Evolutionary conservation across 2,113 vertebrate species (phyloP), one percentile per base, ranked within the genome.

Genomic region (Excalfactoria chinensis): DNA sequence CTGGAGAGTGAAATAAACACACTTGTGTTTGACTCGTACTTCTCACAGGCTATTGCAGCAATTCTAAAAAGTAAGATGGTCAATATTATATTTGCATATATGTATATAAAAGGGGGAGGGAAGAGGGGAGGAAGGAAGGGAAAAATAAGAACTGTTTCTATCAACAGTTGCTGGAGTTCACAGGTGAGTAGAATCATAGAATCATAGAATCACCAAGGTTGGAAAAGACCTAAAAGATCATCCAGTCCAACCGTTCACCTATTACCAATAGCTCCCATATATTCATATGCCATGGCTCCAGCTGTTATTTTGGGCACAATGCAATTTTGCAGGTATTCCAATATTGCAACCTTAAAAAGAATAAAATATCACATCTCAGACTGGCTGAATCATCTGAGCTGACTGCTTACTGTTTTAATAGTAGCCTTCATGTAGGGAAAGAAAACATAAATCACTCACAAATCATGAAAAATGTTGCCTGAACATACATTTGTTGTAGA

Each of bases 311-410:
- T 44, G 59, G 28, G 28, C 20, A 58, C 40, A 64, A 11, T 58
- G 17, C 43, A 58, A 8, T 44, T 64, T 6, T 53, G 20, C 51
- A 62, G 43, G 75, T 6, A 5, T 30, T n/a, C 17, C 55, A 58
- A 58, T 58, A 58, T n/a, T 58, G 55, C 55, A 37, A 32, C 67
- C 67, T 59, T 19, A 43, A 25, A 70, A 75, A 69, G 59, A 81
- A 40, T n/a, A n/a, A n/a, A n/a, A n/a, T n/a, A 51, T 8, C 5
- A 0, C 12, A 60, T 7, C 32, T 68, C 17, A n/a, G 26, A 3
- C 59, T 58, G 48, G 20, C 41, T n/a, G n/a, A n/a, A n/a, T n/a
- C n/a, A n/a, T n/a, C n/a, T 19, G 12, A 51, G 15, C 15, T 48
- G 23, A 51, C 21, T 9, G 30, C 34, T 10, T 62, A 35, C 5